A percentile compares a stretch with the other conserved stretches of the same genome.
phyloP scores from a whole-genome alignment of 2,888 invertebrate species.

The Altica lythri region DNA sequence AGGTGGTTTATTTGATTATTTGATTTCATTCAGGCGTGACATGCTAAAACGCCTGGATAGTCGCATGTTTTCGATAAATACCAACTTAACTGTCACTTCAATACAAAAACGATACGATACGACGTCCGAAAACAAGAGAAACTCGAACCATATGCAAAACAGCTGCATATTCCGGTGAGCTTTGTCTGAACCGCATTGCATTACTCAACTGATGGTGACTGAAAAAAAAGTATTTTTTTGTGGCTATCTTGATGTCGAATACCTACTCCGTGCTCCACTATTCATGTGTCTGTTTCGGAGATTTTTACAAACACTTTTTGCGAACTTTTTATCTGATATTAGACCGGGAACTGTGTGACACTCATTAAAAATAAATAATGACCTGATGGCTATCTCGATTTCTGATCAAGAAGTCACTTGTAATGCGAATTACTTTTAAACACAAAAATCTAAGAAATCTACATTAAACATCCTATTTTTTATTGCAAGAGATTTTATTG shows the following conservation, averaged over 20 bases:
- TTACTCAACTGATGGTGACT: conserved; percentile 26
- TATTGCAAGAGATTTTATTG: too few relatives aligned
- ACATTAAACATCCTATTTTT: too few relatives aligned
- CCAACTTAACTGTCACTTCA: conserved; percentile 34
- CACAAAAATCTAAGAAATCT: too few relatives aligned
- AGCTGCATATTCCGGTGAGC: conserved; percentile 36
- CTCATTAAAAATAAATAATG: conserved; percentile 10
- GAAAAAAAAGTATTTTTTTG: conserved; percentile 18
- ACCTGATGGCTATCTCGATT: too few relatives aligned
- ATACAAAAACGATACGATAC: conserved; percentile 10
- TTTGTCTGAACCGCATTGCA: conserved; percentile 39
- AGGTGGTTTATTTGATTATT: conserved; percentile 5
- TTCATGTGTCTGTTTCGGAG: conserved; percentile 21
- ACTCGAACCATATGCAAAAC: conserved; percentile 44
- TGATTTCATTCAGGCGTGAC: conserved; percentile 13
- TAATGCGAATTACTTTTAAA: too few relatives aligned
- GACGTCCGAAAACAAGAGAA: conserved; percentile 35
- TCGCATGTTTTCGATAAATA: conserved; percentile 20
- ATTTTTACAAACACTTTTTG: conserved; percentile 12
- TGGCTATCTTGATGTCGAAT: conserved; percentile 22
- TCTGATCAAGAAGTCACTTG: too few relatives aligned
- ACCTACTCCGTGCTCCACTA: conserved; percentile 12
- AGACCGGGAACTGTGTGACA: conserved; percentile 3
- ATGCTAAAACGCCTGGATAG: conserved; percentile 23
- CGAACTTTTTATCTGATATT: conserved; percentile 19